Conservation (phyloP, 2,797 vertebrate species). For the Hoplostethus mediterraneus region DNA sequence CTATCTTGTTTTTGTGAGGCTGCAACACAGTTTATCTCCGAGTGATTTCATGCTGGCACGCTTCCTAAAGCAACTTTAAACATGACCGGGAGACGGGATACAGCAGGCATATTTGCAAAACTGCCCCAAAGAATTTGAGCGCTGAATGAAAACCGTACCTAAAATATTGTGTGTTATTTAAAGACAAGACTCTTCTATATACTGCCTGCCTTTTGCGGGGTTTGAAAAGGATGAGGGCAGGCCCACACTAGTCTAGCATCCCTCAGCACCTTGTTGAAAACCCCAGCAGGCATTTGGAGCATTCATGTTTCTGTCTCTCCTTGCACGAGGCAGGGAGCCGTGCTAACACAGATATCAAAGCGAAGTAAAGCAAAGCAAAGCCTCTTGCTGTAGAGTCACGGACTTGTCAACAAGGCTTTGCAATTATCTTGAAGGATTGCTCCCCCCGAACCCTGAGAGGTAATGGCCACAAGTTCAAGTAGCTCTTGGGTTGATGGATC, state of each 20-base stretch:
- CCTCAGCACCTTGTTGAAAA: constrained; percentile 59
- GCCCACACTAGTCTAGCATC: constrained; percentile 74
- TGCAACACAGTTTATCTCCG: constrained; percentile 19
- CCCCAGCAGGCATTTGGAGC: constrained; percentile 59
- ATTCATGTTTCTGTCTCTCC: constrained; percentile 45
- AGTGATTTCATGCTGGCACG: constrained; percentile 14
- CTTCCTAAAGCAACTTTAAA: constrained; percentile 23
- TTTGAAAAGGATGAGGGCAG: constrained; percentile 62
- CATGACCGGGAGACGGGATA: constrained; percentile 16
- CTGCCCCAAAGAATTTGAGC: constrained; percentile 3
- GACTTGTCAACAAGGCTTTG: constrained; percentile 46
- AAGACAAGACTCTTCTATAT: constrained; percentile 50
- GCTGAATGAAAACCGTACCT: constrained; percentile 34
- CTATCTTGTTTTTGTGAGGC: constrained; percentile 18
- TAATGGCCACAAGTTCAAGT: constrained; percentile 52
- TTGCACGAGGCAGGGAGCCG: constrained; percentile 39
- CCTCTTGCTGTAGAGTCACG: constrained; percentile 23
- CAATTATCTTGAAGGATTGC: constrained; percentile 52
- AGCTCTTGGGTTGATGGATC: constrained; percentile 59
- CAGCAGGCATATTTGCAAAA: constrained; percentile 3
- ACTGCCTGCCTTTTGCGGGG: constrained; percentile 23
- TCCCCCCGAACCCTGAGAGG: constrained; percentile 21
- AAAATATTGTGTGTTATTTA: constrained; percentile 34
- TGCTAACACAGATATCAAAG: constrained; percentile 53
- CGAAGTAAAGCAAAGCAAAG: constrained; percentile 23